Evolutionary conservation across 1,140 invertebrate genomes (phyloP).

Genomic region (Ectropis grisescens): DNA sequence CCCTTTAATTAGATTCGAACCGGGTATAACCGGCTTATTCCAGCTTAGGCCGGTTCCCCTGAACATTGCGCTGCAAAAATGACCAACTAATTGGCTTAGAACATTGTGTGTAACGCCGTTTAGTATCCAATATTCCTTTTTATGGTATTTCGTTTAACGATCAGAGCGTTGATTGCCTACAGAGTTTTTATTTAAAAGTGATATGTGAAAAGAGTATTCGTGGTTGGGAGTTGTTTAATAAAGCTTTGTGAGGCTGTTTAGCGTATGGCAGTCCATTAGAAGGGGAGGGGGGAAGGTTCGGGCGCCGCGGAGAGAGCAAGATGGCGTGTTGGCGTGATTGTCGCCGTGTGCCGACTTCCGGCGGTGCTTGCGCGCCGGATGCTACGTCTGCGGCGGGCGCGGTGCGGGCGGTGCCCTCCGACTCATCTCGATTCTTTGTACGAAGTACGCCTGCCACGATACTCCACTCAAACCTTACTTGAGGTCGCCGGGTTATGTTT

Average conservation of each 20-base stretch:
- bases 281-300: no score
- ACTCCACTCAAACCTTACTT: neutral
- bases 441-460: constrained; percentile 8
- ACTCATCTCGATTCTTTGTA: constrained; percentile 22
- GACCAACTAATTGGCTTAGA: constrained; percentile 66
- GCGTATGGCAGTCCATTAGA: no score
- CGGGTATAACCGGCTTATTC: constrained; percentile 58
- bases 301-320: constrained; percentile 3
- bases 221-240: no score
- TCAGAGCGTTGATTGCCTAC: no score
- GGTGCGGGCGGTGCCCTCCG: no score
- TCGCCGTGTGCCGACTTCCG: constrained; percentile 22
- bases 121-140: constrained; percentile 58
- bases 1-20: constrained; percentile 66
- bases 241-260: no score
- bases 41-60: constrained; percentile 47
- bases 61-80: constrained; percentile 59
- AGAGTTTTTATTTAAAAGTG: no score
- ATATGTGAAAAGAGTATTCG: no score
- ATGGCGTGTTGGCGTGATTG: constrained; percentile 25
- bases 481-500: no score
- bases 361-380: constrained; percentile 26
- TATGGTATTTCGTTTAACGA: constrained; percentile 40
- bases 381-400: constrained; percentile 25
- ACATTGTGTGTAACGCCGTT: constrained; percentile 51